Evolutionary conservation across 2,113 vertebrate genomes (phyloP).

Genomic region (cattle (Bos taurus)): DNA sequence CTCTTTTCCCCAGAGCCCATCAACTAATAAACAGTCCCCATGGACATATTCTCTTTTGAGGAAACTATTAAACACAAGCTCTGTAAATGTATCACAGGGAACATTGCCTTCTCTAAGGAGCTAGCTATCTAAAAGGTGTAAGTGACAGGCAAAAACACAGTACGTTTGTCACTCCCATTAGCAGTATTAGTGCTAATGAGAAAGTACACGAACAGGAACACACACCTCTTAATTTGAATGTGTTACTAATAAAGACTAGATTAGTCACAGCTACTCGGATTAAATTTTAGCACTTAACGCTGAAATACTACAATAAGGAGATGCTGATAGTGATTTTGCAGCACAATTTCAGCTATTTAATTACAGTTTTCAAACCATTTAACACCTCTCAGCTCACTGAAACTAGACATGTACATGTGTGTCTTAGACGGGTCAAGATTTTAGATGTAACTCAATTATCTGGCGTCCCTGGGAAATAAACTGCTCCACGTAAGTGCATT

Average conservation of each 20-base stretch:
- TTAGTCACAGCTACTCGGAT: slow-evolving; percentile 64
- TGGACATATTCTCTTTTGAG: slow-evolving; percentile 5
- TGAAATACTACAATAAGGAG: slow-evolving; percentile 38
- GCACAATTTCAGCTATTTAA: slow-evolving; percentile 58
- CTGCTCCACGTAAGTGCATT: background rate
- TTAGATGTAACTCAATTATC: slow-evolving; percentile 43
- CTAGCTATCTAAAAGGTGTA: slow-evolving; percentile 42
- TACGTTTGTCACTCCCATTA: slow-evolving; percentile 52
- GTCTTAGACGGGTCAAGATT: background rate
- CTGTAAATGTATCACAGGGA: slow-evolving; percentile 26
- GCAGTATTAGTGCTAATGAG: slow-evolving; percentile 63
- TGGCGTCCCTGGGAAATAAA: background rate
- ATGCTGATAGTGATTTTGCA: slow-evolving; percentile 15
- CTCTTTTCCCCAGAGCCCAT: slow-evolving; percentile 24
- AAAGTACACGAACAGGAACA: slow-evolving; percentile 64
- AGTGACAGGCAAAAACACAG: slow-evolving; percentile 39
- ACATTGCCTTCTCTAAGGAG: slow-evolving; percentile 40
- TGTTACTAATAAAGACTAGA: slow-evolving; percentile 66
- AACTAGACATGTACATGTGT: background rate
- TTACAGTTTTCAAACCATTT: slow-evolving; percentile 49
- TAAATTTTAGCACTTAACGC: slow-evolving; percentile 47
- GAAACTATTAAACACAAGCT: slow-evolving; percentile 30
- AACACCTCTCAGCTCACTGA: slow-evolving; percentile 26
- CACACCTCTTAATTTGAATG: slow-evolving; percentile 57
- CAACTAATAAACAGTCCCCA: slow-evolving; percentile 22